Evolutionary conservation across 1,140 invertebrate genomes (phyloP).

Genomic region (Phymorhynchus buccinoides): DNA sequence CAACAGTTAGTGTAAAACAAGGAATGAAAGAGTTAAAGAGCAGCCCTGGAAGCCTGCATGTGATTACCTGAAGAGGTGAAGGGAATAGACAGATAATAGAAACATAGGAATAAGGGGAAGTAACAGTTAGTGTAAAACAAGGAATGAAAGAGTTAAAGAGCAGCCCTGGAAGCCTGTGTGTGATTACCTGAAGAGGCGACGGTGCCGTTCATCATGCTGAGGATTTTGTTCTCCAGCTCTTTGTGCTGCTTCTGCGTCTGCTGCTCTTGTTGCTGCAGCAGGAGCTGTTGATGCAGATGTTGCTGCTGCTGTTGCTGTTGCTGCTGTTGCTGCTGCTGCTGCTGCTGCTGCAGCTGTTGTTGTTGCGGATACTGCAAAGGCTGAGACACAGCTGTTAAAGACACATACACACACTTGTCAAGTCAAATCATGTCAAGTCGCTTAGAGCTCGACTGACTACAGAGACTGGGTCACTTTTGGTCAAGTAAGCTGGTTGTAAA

Average conservation of each 20-base stretch:
- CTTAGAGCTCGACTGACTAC: too few species aligned
- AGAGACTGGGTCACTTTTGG: too few species aligned
- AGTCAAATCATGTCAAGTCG: too few species aligned
- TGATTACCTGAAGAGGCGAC: constrained; percentile 22
- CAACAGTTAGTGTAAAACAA: not conserved
- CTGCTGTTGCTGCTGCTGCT: constrained; percentile 32
- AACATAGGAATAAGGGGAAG: too few species aligned
- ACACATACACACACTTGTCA: not conserved
- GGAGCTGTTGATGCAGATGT: constrained; percentile 25
- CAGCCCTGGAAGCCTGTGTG: too few species aligned
- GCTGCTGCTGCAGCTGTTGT: constrained; percentile 2
- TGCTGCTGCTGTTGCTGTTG: constrained; percentile 4
- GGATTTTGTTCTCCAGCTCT: constrained; percentile 87
- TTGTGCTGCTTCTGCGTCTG: constrained; percentile 74
- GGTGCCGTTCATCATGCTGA: constrained; percentile 79
- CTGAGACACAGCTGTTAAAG: not conserved
- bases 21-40: not conserved
- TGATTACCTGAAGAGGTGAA: too few species aligned
- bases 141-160: too few species aligned
- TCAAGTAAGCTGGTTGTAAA: too few species aligned
- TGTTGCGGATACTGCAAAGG: not conserved
- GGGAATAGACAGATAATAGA: not conserved
- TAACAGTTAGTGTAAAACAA: too few species aligned
- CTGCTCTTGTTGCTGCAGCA: constrained; percentile 18
- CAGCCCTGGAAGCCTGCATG: too few species aligned